Conservation (phyloP, 2,113 vertebrate species). For the Dipodomys ordii region DNA sequence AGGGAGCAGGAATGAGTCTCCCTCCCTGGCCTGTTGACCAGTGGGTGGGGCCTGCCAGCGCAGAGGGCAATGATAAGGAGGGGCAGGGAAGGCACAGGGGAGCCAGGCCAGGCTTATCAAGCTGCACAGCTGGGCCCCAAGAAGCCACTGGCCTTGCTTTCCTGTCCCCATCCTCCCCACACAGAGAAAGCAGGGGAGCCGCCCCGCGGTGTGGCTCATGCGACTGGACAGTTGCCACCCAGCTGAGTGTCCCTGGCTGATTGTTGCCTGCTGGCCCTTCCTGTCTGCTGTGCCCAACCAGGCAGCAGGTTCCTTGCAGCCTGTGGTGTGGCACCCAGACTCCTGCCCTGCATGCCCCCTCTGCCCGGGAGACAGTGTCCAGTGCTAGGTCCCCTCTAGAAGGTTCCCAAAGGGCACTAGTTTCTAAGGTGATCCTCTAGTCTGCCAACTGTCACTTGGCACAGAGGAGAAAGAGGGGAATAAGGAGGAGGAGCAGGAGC, state of each 20-base stretch:
- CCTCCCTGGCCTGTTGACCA: background rate
- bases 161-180: background rate
- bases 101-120: background rate
- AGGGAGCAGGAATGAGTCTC: too few relatives aligned
- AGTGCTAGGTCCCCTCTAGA: too few relatives aligned
- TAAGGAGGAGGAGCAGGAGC: background rate
- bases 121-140: background rate
- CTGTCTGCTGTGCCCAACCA: background rate
- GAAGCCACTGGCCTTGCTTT: background rate
- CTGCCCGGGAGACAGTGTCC: background rate
- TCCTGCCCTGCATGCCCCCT: background rate
- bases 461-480: background rate
- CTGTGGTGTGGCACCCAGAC: background rate
- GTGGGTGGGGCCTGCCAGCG: background rate
- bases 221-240: fast-evolving
- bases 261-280: background rate
- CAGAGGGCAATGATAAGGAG: background rate
- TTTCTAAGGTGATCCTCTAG: background rate
- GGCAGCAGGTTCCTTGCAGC: background rate
- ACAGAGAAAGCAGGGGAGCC: background rate
- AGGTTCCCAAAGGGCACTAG: too few relatives aligned
- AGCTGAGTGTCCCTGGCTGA: background rate
- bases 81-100: background rate
- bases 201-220: background rate
- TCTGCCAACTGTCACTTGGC: background rate